Evolutionary conservation across 2,888 invertebrate species (phyloP).

Genomic region (Drepana falcataria): DNA sequence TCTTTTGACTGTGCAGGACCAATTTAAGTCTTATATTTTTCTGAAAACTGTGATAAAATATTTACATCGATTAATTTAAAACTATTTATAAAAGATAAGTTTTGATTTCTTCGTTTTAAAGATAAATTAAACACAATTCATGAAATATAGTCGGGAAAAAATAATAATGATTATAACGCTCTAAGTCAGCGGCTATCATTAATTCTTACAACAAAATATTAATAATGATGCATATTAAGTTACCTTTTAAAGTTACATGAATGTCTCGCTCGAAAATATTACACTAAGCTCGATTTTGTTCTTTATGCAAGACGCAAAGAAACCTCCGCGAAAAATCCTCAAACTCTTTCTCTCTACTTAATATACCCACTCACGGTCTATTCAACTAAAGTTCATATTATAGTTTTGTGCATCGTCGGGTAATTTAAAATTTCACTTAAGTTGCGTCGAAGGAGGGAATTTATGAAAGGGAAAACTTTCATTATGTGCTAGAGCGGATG

Average conservation of each 20-base stretch:
- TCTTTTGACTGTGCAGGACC: no score
- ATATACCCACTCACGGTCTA: slow-evolving; percentile 1
- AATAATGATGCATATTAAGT: no score
- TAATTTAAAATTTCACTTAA: slow-evolving; percentile 38
- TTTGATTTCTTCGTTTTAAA: no score
- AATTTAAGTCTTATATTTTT: no score
- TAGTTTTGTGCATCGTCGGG: slow-evolving; percentile 27
- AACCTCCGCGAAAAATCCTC: background rate
- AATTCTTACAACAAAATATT: no score
- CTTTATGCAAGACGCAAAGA: background rate
- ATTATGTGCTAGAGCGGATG: slow-evolving; percentile 20
- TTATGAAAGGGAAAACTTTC: slow-evolving; percentile 30
- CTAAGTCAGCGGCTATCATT: no score
- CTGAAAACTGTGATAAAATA: no score
- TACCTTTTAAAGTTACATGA: background rate
- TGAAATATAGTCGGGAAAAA: no score
- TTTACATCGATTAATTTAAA: no score
- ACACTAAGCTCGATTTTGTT: background rate
- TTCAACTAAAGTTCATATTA: slow-evolving; percentile 4
- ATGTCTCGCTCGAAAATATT: background rate
- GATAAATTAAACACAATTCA: no score
- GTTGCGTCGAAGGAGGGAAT: slow-evolving; percentile 24
- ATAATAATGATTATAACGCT: no score
- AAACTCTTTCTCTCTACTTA: slow-evolving; percentile 15
- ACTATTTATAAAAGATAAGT: no score